Evolutionary conservation across 1,140 invertebrate species (phyloP).

Genomic region (Ganaspis sp.): DNA sequence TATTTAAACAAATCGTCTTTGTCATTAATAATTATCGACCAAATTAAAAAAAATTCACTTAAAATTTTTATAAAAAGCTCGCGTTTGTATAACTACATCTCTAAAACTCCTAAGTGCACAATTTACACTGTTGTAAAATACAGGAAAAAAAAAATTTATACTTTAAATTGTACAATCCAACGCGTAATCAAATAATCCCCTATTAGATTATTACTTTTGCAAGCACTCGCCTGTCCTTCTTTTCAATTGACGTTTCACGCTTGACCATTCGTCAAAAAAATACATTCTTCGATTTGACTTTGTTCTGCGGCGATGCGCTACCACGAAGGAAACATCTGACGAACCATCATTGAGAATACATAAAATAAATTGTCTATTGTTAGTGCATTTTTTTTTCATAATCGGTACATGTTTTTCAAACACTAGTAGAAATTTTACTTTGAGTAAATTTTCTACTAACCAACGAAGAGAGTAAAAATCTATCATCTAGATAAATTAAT

Average conservation of each 20-base stretch:
- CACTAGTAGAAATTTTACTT: no score
- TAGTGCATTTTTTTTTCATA: no score
- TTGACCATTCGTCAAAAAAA: constrained; percentile 25
- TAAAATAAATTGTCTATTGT: not conserved
- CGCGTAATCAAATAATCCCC: constrained; percentile 36
- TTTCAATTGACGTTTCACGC: constrained; percentile 24
- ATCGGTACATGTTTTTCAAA: no score
- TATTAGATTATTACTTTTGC: constrained; percentile 30
- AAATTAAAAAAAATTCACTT: constrained; percentile 62
- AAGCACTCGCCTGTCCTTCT: constrained; percentile 30
- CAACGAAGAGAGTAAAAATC: no score
- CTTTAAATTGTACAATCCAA: constrained; percentile 58
- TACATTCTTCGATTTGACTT: constrained; percentile 1
- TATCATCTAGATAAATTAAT: no score
- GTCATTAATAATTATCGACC: constrained; percentile 49
- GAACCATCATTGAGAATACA: not conserved
- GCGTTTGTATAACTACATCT: constrained; percentile 47
- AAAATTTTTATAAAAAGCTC: constrained; percentile 65
- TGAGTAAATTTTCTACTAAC: no score
- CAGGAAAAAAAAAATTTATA: constrained; percentile 36
- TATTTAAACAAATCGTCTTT: constrained; percentile 55
- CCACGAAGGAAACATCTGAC: not conserved
- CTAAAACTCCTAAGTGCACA: constrained; percentile 57
- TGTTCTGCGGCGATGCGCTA: constrained; percentile 3
- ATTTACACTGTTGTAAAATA: constrained; percentile 54